Base-by-base conservation (phyloP, 2,797 vertebrate genomes). In the Lutjanus campechanus region DNA sequence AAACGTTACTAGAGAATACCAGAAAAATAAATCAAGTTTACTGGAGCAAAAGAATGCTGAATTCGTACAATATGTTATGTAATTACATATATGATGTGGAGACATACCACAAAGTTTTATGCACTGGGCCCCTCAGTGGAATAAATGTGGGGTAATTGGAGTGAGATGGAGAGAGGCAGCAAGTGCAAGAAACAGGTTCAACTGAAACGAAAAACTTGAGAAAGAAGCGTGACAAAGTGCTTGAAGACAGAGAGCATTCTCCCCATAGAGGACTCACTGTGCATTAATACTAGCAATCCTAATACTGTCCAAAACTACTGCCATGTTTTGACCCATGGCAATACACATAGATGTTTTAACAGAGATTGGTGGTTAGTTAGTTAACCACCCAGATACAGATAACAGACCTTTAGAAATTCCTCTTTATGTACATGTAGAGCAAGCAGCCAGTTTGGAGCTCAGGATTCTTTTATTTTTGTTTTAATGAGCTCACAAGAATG, bases 161-260 rank as follows among this genome's bases (percentile, higher is more conserved):
- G 8, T 61, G 59, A 58, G 44, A 74, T 58, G 20, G 20, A 76
- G 41, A 41, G 47, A 54, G 20, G 50, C 16, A 16, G 56, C 46
- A 29, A 76, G 41, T 55, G 36, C 43, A 36, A 62, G 8, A 73
- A 62, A 72, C 73, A 66, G 62, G 19, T 47, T 43, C 4, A 54
- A 36, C 16, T 46, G 36, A 43, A 43, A 8, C 1, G 41, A 13
- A 10, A 46, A 13, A 49, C 3, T 13, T 5, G 7, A 49, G 5
- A 49, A 49, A 49, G 16, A 49, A 36, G 29, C 29, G 5, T 5
- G 29, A 2, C 29, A 4, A 36, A 36, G 29, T 36, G 29, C 29
- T 36, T 36, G 29, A 49, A 17, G 1, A 46, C 12, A 46, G 44
- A 13, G 12, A 13, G 44, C 47, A 1, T 36, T 36, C 29, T 36